phyloP scores from a whole-genome alignment of 2,797 vertebrate genomes.

The Oreochromis mossambicus region DNA sequence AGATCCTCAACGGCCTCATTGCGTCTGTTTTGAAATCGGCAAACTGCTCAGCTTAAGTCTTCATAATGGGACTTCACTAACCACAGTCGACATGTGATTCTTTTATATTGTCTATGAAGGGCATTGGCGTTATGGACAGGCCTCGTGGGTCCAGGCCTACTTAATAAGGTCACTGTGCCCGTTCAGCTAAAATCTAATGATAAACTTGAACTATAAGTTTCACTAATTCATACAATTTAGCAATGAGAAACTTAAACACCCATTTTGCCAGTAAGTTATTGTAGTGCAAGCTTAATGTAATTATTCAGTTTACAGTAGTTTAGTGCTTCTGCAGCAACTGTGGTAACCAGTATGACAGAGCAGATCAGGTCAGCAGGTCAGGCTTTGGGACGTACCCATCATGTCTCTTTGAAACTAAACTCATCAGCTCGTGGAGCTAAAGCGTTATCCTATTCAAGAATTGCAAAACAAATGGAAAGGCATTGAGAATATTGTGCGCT shows the following conservation, averaged over 20 bases:
- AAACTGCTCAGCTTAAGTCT: not conserved
- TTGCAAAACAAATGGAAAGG: not conserved
- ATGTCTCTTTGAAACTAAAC: not conserved
- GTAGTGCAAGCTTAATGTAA: not conserved
- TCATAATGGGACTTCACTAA: not conserved
- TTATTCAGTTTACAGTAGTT: not conserved
- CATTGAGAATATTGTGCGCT: not conserved
- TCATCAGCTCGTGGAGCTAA: accelerated
- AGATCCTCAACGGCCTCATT: not conserved
- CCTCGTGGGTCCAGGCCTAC: not conserved
- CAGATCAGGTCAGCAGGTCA: not conserved
- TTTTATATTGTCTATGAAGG: not conserved
- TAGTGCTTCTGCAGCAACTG: not conserved
- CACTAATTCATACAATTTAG: not conserved
- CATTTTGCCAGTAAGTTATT: accelerated
- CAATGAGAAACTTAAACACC: not conserved
- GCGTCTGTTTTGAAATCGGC: not conserved
- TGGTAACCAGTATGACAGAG: not conserved
- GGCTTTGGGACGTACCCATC: not conserved
- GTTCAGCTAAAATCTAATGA: not conserved
- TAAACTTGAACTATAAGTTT: not conserved
- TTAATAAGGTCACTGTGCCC: not conserved
- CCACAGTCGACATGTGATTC: not conserved
- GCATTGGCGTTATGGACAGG: not conserved
- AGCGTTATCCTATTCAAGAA: accelerated